Evolutionary conservation across 2,888 invertebrate species (phyloP), one percentile per base, ranked within the genome.

Genomic region (Rhagonycha lutea): DNA sequence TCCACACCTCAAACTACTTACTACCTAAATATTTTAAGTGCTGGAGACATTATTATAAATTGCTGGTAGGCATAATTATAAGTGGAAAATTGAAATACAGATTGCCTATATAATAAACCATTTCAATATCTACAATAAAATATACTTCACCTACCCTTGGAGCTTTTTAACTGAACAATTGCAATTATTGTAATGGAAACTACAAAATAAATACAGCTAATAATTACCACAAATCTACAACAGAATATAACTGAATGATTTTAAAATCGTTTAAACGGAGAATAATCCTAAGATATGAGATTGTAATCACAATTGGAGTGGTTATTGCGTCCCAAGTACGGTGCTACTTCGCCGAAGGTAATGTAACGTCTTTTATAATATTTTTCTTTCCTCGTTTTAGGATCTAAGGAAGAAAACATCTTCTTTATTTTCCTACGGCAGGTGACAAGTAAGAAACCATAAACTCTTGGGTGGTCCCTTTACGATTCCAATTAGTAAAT

Each of bases 1-100:
- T 23, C 23, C 24, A 18, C n/a, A 24, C n/a, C 24, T 65, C 63
- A 65, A 70, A 70, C 63, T 70, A 72, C 69, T 72, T 75, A 69
- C 68, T 70, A 70, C 67, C 65, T 77, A 70, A 67, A 32, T 70
- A 71, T 68, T 76, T 61, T 68, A 61, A 76, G 69, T 72, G 72
- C 73, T 75, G 68, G 60, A 76, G 75, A 47, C 47, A n/a, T 47
- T 47, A 47, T 47, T 47, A 47, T n/a, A 47, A 47, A 47, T 47
- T n/a, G n/a, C n/a, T 47, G 12, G 4, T 32, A 32, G 5, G 32
- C 32, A 32, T 32, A 32, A 32, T 32, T 12, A 32, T 32, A 32
- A 32, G 32, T 32, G 12, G 32, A 32, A 32, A n/a, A 32, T 12
- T 32, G 32, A 12, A 32, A 32, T 32, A 32, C 32, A 32, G 5